A percentile compares a stretch with the other conserved stretches of the same genome.
Conservation (phyloP, 2,888 invertebrate genomes). For the Chloroclystis v-ata region DNA sequence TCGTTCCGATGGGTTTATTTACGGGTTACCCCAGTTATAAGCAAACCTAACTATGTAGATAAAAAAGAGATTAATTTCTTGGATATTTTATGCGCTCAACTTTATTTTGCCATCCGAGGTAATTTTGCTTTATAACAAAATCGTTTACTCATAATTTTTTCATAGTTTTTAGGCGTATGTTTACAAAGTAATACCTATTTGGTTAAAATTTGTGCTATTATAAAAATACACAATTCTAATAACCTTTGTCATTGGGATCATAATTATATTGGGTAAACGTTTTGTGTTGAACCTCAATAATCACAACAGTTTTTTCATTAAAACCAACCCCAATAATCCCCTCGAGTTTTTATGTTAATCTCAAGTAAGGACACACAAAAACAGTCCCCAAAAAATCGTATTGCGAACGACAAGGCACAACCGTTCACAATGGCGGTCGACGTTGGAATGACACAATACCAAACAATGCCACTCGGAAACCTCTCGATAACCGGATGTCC, state of each 20-base stretch:
- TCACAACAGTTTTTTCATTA: constrained; percentile 12
- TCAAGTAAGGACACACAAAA: constrained; percentile 21
- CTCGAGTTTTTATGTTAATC: constrained; percentile 19
- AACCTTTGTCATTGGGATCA: too few relatives aligned
- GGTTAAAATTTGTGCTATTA: too few relatives aligned
- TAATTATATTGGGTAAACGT: background rate
- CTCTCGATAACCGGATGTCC: constrained; percentile 71
- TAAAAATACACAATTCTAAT: too few relatives aligned
- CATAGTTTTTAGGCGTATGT: too few relatives aligned
- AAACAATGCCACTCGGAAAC: constrained; percentile 55
- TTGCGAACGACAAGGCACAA: constrained; percentile 57
- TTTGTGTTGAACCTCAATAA: background rate
- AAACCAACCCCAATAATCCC: constrained; percentile 14
- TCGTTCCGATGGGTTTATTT: constrained; percentile 16
- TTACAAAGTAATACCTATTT: too few relatives aligned
- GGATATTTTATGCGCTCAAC: background rate
- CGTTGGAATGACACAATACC: constrained; percentile 49
- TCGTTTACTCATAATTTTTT: too few relatives aligned
- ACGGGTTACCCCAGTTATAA: constrained; percentile 4
- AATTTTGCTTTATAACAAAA: background rate
- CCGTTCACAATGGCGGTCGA: constrained; percentile 36
- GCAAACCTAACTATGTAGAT: constrained; percentile 3
- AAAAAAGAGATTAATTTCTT: constrained; percentile 4
- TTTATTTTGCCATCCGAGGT: background rate
- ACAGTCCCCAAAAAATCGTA: constrained; percentile 28